Conservation (phyloP, 2,888 invertebrate genomes). For the Coenonympha glycerion region DNA sequence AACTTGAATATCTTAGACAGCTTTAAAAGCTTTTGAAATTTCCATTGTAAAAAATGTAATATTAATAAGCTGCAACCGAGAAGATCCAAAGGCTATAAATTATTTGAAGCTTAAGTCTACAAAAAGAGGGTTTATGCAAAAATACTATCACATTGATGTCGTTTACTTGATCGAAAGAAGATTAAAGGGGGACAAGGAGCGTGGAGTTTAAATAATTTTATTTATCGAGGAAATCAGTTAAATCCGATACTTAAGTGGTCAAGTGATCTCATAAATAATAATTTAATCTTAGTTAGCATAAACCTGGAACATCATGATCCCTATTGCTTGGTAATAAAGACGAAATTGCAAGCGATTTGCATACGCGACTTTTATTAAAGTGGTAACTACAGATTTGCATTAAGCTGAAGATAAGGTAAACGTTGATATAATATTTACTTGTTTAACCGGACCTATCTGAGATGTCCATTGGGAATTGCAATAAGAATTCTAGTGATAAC, state of each 20-base stretch:
- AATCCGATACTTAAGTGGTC: conserved; percentile 32
- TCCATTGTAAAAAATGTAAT: too few species aligned
- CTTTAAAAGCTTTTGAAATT: too few species aligned
- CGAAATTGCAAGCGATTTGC: not conserved
- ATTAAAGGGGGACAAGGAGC: conserved; percentile 33
- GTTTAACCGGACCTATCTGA: conserved; percentile 21
- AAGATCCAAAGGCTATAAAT: conserved; percentile 41
- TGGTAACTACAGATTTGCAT: conserved; percentile 29
- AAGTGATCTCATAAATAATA: conserved; percentile 37
- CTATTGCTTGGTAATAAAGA: conserved; percentile 19
- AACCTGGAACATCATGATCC: conserved; percentile 16
- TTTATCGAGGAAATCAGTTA: conserved; percentile 47
- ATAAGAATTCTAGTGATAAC: not conserved
- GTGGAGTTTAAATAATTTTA: conserved; percentile 35
- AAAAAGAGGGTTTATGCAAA: conserved; percentile 52
- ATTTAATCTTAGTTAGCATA: conserved; percentile 33
- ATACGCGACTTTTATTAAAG: conserved; percentile 9
- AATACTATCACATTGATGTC: conserved; percentile 44
- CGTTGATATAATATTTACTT: conserved; percentile 31
- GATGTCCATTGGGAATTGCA: not conserved
- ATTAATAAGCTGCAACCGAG: conserved; percentile 11
- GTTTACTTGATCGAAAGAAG: conserved; percentile 50
- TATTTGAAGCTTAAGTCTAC: conserved; percentile 45
- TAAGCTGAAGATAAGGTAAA: conserved; percentile 29
- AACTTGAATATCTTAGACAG: too few species aligned